phyloP scores from a whole-genome alignment of 2,888 invertebrate genomes.

The Leptopilina syphax region DNA sequence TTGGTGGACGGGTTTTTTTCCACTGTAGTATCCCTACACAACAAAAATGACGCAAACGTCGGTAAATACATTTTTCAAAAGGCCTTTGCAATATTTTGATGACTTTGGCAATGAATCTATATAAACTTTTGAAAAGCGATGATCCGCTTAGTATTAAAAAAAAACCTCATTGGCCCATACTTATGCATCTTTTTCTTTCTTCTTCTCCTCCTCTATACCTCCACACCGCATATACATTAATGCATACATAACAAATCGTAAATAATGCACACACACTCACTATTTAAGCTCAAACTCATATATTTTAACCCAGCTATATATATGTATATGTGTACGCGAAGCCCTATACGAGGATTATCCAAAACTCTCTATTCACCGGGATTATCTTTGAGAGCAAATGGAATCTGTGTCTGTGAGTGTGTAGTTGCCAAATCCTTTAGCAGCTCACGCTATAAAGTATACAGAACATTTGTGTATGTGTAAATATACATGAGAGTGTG shows the following conservation, averaged over 20 bases:
- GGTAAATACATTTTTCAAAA: constrained; percentile 58
- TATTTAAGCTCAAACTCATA: constrained; percentile 27
- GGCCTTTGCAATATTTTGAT: constrained; percentile 64
- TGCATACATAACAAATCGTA: constrained; percentile 26
- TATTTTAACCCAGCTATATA: constrained; percentile 54
- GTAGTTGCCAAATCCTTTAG: constrained; percentile 72
- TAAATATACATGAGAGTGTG: neutral
- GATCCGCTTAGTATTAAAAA: constrained; percentile 74
- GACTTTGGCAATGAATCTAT: no score
- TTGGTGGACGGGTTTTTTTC: no score
- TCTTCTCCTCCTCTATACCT: neutral
- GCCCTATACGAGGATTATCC: constrained; percentile 74
- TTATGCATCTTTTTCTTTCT: constrained; percentile 43
- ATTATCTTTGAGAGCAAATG: constrained; percentile 71
- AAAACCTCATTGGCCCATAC: constrained; percentile 70
- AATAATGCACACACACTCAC: constrained; percentile 24
- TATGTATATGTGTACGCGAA: constrained; percentile 50
- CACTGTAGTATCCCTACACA: no score
- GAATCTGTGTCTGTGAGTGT: constrained; percentile 47
- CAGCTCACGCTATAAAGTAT: constrained; percentile 56
- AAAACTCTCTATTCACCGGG: constrained; percentile 72
- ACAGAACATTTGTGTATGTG: neutral
- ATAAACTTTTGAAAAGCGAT: constrained; percentile 69
- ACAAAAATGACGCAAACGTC: no score
- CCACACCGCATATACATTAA: constrained; percentile 27